These are phyloP conservation scores for Muntiacus reevesi DNA, from an alignment of 2,113 vertebrate genomes.

Conservation along the genomic window DNA sequence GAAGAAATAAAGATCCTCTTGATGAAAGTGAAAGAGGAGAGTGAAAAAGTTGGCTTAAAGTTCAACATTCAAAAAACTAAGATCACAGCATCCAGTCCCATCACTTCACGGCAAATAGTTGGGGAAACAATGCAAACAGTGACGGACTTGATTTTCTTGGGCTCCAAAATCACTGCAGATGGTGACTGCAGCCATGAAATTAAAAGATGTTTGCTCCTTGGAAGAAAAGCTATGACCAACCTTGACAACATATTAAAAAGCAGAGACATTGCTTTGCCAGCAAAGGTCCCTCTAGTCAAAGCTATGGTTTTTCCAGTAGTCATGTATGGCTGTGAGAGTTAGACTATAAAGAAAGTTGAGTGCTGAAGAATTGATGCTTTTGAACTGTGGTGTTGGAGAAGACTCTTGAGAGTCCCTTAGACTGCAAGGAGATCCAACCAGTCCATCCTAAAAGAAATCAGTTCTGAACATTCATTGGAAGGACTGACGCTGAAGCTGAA, in stretches of 20 bases:
- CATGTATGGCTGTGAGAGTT: not conserved
- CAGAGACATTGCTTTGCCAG: not conserved
- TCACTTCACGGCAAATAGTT: not conserved
- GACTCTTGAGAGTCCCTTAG: not conserved
- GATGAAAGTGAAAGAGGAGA: not conserved
- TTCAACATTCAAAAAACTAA: not conserved
- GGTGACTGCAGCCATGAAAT: not conserved
- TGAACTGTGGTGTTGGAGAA: not conserved
- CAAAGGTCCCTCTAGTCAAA: not conserved
- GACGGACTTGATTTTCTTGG: not conserved
- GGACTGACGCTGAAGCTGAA: not conserved
- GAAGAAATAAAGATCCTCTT: not conserved
- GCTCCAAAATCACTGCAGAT: not conserved
- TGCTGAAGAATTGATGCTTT: not conserved
- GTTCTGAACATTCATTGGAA: not conserved
- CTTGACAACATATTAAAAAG: not conserved
- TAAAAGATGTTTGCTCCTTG: not conserved
- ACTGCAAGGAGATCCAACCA: not conserved
- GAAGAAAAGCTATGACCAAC: not conserved
- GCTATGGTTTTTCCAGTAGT: not conserved
- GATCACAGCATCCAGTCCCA: not conserved
- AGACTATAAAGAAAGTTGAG: not conserved
- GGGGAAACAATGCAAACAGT: not conserved
- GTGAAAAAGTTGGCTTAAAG: not conserved
- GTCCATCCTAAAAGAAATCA: not conserved